These are phyloP conservation scores for Ormyrus rosae DNA, from an alignment of 2,888 invertebrate species.

Conservation along the genomic window DNA sequence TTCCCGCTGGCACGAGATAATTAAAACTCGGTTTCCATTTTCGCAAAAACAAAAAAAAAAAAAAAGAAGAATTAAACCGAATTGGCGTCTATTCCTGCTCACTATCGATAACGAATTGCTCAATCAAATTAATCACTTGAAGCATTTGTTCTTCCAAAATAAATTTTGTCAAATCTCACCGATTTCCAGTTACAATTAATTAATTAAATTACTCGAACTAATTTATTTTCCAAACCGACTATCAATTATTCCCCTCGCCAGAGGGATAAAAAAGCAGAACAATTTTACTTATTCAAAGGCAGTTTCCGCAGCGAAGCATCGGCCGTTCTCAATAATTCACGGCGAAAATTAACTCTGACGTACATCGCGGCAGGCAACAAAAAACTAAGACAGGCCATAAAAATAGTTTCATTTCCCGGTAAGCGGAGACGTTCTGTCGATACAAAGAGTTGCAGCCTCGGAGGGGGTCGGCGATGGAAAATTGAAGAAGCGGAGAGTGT, in stretches of 20 bases:
- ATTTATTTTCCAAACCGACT: too few species aligned
- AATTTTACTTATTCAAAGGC: too few species aligned
- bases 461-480: slow-evolving; percentile 12
- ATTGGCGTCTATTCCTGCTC: not conserved
- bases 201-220: too few species aligned
- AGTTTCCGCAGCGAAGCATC: too few species aligned
- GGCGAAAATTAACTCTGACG: too few species aligned
- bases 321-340: too few species aligned
- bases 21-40: slow-evolving; percentile 23
- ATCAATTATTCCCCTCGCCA: too few species aligned
- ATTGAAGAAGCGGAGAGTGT: slow-evolving; percentile 6
- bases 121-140: slow-evolving; percentile 17
- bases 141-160: slow-evolving; percentile 12
- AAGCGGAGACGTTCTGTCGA: not conserved
- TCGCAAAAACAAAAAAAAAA: not conserved
- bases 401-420: too few species aligned
- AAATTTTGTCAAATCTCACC: slow-evolving; percentile 4
- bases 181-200: too few species aligned
- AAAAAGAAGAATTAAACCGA: not conserved
- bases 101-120: slow-evolving; percentile 17
- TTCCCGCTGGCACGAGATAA: slow-evolving; percentile 13
- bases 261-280: too few species aligned
- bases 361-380: too few species aligned
- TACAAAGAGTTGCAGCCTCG: not conserved
- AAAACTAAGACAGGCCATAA: too few species aligned